A percentile compares a stretch with the other conserved stretches of the same genome.
Evolutionary conservation across 2,888 invertebrate species (phyloP).

Genomic region (Drosophila cracens): DNA sequence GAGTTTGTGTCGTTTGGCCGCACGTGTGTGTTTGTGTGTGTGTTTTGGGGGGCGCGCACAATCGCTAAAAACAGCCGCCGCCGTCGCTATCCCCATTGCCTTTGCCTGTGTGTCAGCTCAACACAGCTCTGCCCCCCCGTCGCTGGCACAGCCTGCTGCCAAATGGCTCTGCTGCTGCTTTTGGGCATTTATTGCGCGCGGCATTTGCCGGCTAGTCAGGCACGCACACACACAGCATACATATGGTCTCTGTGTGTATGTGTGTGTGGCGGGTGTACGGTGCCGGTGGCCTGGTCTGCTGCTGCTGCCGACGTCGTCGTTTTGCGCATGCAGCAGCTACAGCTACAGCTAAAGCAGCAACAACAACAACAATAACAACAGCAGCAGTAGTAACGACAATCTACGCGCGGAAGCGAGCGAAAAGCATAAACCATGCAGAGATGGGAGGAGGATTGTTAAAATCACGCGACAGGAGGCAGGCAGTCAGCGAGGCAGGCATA

Average conservation of each 20-base stretch:
- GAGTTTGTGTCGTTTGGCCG: constrained; percentile 28
- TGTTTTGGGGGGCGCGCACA: constrained; percentile 70
- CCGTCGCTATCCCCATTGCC: constrained; percentile 45
- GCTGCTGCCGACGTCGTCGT: constrained; percentile 49
- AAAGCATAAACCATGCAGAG: constrained; percentile 75
- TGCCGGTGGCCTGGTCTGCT: constrained; percentile 58
- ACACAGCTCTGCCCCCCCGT: constrained; percentile 23
- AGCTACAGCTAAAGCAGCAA: constrained; percentile 24
- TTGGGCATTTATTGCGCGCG: constrained; percentile 69
- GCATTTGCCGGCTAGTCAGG: constrained; percentile 66
- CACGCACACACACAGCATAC: constrained; percentile 42
- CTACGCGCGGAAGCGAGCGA: constrained; percentile 77
- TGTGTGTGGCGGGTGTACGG: constrained; percentile 53
- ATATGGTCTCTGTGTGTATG: constrained; percentile 24
- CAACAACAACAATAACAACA: constrained; percentile 48
- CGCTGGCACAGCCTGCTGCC: constrained; percentile 36
- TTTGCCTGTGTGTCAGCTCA: constrained; percentile 33
- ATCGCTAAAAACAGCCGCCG: constrained; percentile 77
- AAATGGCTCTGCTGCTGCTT: constrained; percentile 58
- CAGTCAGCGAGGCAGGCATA: constrained; percentile 37
- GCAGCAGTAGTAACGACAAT: constrained; percentile 68
- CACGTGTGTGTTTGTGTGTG: constrained; percentile 13
- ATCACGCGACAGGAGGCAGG: constrained; percentile 74
- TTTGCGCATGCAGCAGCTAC: constrained; percentile 29
- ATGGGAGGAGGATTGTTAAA: constrained; percentile 76